These are phyloP conservation scores for Drosophila monieri DNA, from an alignment of 2,888 invertebrate species.

Conservation along the genomic window DNA sequence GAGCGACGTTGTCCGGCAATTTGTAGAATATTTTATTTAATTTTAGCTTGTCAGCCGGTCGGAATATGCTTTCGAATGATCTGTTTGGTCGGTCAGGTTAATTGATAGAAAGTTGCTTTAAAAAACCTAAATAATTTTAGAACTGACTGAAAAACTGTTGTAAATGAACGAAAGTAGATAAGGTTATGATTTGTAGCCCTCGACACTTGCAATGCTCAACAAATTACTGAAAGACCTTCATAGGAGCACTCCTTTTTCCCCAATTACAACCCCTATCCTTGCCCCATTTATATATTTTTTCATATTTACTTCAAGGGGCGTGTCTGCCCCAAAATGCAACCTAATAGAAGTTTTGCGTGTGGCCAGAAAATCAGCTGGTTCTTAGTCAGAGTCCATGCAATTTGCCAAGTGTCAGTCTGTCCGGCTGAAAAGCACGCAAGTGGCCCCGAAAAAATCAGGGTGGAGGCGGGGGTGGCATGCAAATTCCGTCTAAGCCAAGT, in stretches of 20 bases:
- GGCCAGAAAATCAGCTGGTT: constrained; percentile 50
- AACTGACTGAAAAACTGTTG: background rate
- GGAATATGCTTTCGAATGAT: constrained; percentile 2
- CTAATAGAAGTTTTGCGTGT: constrained; percentile 69
- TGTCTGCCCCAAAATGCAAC: constrained; percentile 51
- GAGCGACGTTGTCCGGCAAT: constrained; percentile 34
- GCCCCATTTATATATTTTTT: constrained; percentile 26
- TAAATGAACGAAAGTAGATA: no score
- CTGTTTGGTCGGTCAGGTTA: constrained; percentile 17
- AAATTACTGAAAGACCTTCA: constrained; percentile 17
- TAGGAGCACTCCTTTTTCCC: constrained; percentile 5
- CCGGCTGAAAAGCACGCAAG: constrained; percentile 36
- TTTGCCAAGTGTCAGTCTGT: constrained; percentile 68
- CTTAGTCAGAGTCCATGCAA: constrained; percentile 39
- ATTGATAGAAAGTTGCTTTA: constrained; percentile 6
- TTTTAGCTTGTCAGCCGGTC: constrained; percentile 6
- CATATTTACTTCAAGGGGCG: constrained; percentile 25
- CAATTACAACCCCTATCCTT: constrained; percentile 9
- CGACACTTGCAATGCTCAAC: background rate
- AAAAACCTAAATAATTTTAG: background rate
- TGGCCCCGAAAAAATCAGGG: constrained; percentile 7
- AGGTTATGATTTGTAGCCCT: no score
- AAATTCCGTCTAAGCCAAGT: constrained; percentile 56
- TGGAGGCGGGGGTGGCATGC: constrained; percentile 49
- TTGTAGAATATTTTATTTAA: constrained; percentile 45